Base-by-base conservation (phyloP, 2,888 invertebrate genomes). In the Ypsolopha sequella region DNA sequence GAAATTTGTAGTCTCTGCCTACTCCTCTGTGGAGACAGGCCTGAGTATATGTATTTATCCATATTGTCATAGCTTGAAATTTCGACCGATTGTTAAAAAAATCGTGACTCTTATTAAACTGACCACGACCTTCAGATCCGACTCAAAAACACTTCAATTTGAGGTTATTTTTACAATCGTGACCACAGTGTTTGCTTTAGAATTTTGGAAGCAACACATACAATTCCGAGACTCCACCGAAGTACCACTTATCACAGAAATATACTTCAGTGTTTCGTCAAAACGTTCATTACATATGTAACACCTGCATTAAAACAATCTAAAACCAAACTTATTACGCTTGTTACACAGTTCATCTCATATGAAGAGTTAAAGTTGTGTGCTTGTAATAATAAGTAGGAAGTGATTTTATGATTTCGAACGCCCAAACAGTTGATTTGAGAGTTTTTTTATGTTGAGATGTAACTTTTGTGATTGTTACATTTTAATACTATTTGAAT, bases 131-230 rank as follows among this genome's bases (percentile, higher is more conserved):
- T 47, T 36, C 36, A 47, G 14, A 6, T 7, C 36, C 9, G 36
- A 13, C 47, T 47, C 13, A 8, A 11, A 24, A 36, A 47, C 47
- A 36, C 47, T 47, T 47, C 14, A 47, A 47, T 47, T 47, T 47
- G 14, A 47, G 36, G 41, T 46, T 51, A 51, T 51, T 51, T 57
- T 62, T 50, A 56, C 59, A 61, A 56, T 60, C 65, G 58, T 63
- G 63, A 60, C 63, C 60, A 63, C 60, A 51, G 59, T 66, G 61
- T 72, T 69, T 68, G 62, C 62, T 65, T 68, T 48, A 41, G 41
- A 69, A 64, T 58, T 60, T 65, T 67, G 61, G 64, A 60, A 66
- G 68, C 64, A 60, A 63, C 48, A 66, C 63, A 63, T 59, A 66
- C 67, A 65, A 70, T 68, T 60, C 61, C 55, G 58, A 47, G 36